phyloP scores from a whole-genome alignment of 2,888 invertebrate species.

The Augochlorella aurata region DNA sequence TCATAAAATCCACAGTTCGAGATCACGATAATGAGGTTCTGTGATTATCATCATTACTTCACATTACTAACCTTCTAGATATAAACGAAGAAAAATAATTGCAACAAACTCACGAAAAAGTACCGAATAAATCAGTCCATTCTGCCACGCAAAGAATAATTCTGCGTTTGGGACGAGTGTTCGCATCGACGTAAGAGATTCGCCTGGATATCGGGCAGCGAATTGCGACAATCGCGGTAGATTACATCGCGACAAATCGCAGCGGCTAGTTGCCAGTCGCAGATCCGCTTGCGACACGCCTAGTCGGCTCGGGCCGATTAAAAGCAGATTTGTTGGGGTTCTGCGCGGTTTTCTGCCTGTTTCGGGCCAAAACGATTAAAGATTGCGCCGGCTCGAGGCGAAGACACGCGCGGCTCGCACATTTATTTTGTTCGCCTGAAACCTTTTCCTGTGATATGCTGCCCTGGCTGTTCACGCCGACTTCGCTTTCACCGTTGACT shows the following conservation, averaged over 20 bases:
- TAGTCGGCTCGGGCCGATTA: conserved; percentile 54
- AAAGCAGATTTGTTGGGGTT: conserved; percentile 60
- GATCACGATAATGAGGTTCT: too few species aligned
- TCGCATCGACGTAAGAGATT: not conserved
- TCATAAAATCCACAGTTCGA: too few species aligned
- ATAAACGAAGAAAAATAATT: not conserved
- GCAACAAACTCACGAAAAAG: not conserved
- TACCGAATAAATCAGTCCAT: not conserved
- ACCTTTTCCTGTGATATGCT: conserved; percentile 27
- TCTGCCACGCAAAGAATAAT: not conserved
- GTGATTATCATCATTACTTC: too few species aligned
- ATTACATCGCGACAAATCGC: conserved; percentile 62
- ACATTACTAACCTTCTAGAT: not conserved
- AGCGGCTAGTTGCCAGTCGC: conserved; percentile 44
- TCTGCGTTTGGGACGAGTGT: not conserved
- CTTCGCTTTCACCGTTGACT: conserved; percentile 55
- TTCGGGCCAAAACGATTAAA: conserved; percentile 55
- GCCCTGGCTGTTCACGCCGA: conserved; percentile 13
- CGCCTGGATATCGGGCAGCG: conserved; percentile 24
- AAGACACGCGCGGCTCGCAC: conserved; percentile 49
- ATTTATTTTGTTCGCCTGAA: conserved; percentile 40
- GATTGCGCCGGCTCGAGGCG: conserved; percentile 33
- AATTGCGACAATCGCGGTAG: conserved; percentile 58
- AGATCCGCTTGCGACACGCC: conserved; percentile 53
- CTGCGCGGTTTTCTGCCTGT: conserved; percentile 48